Evolutionary conservation across 2,113 vertebrate genomes (phyloP), one percentile per base, ranked within the genome.

Genomic region (Indri indri): DNA sequence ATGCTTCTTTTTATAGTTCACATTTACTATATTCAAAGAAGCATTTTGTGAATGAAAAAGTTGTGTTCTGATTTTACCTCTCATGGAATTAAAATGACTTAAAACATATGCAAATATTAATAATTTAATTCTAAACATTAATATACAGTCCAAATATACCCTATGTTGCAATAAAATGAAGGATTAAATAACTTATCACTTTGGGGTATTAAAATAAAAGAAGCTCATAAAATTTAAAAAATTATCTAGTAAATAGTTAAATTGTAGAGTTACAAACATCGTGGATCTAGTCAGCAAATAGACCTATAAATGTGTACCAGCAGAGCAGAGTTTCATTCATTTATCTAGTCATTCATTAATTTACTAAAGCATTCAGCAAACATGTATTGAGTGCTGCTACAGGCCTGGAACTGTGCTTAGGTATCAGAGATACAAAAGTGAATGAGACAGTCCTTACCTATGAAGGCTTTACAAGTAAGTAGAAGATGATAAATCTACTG

Each of bases 91-190:
- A 63, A 81, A 61, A 34, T 40, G 54, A 45, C 18, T 84, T 81
- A 42, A 23, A 82, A 82, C 61, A 94, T 37, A 77, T 52, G 32
- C 23, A 97, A 92, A 82, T 54, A 54, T 54, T 54, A 54, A 54
- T 95, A 90, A 91, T 82, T 85, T 61, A 92, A 92, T 90, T 92
- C 34, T 81, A 86, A 96, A 86, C 20, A 7, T 66, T 80, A 92
- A 91, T 76, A 57, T 42, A 88, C 1, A 88, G 81, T 71, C 73
- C 79, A 92, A 92, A 89, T 81, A 92, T 20, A 88, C 22, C 3
- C 57, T 42, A 10, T 30, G 22, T 9, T 22, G 74, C 65, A 90
- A 92, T 63, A n/a, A 96, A 76, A 63, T 77, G 20, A 92, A 96
- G 66, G 45, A 92, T 52, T 54, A 74, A 66, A 80, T 57, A 87